These are phyloP conservation scores for Acrobasis suavella DNA, from an alignment of 2,888 invertebrate genomes.

Conservation along the genomic window DNA sequence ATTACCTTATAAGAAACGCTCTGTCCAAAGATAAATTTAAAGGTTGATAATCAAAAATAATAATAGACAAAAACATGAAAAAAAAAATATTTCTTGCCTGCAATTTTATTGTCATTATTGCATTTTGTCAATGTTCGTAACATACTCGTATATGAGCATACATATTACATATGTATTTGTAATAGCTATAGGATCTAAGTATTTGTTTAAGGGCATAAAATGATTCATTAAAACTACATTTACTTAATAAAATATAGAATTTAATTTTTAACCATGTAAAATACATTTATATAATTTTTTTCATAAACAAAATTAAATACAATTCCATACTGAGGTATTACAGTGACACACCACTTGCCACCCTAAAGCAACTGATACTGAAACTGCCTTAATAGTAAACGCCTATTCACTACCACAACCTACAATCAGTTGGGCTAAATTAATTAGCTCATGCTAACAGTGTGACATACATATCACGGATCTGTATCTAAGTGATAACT, in stretches of 20 bases:
- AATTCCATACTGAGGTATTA: slow-evolving; percentile 50
- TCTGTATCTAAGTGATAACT: too few species aligned
- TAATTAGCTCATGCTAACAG: slow-evolving; percentile 1
- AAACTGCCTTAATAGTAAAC: slow-evolving; percentile 5
- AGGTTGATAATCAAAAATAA: too few species aligned
- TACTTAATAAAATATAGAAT: slow-evolving; percentile 34
- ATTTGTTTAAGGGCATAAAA: background rate
- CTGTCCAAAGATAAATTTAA: too few species aligned
- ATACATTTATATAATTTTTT: slow-evolving; percentile 47
- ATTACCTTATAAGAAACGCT: too few species aligned
- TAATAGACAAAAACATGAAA: too few species aligned
- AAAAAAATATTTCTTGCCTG: too few species aligned
- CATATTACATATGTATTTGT: too few species aligned
- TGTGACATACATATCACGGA: background rate
- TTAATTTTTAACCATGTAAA: slow-evolving; percentile 51
- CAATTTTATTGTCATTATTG: too few species aligned
- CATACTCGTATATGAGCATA: too few species aligned
- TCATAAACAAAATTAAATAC: slow-evolving; percentile 52
- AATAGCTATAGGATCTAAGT: too few species aligned
- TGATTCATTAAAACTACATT: slow-evolving; percentile 22
- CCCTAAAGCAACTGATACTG: slow-evolving; percentile 12
- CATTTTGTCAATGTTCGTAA: too few species aligned
- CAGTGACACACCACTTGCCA: slow-evolving; percentile 10
- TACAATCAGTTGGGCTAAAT: slow-evolving; percentile 13
- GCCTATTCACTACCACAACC: slow-evolving; percentile 21